phyloP scores from a whole-genome alignment of 1,140 invertebrate genomes.

The Scaptomyza montana region DNA sequence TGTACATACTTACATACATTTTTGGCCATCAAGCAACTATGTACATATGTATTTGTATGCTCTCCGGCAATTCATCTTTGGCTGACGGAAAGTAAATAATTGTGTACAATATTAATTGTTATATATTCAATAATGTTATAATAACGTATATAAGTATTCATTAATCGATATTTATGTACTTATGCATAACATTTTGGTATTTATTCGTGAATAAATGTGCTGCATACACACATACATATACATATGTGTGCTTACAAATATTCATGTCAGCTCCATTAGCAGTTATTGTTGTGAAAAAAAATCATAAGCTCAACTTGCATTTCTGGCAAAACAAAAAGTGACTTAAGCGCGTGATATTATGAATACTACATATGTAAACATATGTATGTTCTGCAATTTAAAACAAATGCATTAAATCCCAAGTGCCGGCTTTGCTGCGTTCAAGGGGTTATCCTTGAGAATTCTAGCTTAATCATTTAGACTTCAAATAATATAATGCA shows the following conservation, averaged over 20 bases:
- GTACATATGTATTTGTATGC: conserved; percentile 13
- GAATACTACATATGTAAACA: neutral
- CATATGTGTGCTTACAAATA: neutral
- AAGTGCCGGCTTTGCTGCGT: no score
- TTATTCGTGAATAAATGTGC: conserved; percentile 9
- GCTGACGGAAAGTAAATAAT: neutral
- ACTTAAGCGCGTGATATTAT: no score
- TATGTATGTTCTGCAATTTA: no score
- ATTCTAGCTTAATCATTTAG: no score
- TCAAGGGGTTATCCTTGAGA: neutral
- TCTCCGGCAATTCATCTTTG: neutral
- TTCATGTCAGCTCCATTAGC: neutral
- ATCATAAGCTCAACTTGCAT: no score
- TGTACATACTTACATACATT: neutral
- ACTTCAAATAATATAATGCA: no score
- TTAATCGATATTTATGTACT: conserved; percentile 11
- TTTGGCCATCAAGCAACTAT: neutral
- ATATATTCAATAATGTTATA: neutral
- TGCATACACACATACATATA: neutral
- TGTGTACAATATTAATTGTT: neutral
- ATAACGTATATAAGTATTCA: neutral
- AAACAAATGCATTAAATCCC: no score
- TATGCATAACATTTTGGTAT: conserved; percentile 19
- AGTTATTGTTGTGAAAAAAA: neutral
- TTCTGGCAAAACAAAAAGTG: no score